phyloP scores from a whole-genome alignment of 2,113 vertebrate genomes.

The Chrysemys picta region DNA sequence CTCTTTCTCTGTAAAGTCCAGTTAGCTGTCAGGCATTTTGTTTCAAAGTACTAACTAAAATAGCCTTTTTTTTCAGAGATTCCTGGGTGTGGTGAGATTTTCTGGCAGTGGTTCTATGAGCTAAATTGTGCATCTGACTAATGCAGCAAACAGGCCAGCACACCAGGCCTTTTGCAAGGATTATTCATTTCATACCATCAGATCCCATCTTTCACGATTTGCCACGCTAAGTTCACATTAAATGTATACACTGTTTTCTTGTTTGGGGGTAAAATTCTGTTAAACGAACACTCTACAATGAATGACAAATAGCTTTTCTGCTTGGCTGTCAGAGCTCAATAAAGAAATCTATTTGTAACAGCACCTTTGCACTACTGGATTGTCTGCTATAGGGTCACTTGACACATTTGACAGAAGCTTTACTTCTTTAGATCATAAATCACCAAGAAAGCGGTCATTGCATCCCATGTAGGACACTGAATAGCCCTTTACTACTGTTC shows the following conservation, averaged over 20 bases:
- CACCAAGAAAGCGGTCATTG: not conserved
- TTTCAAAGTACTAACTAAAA: slow-evolving; percentile 49
- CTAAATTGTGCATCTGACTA: slow-evolving; percentile 45
- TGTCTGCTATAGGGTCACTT: not conserved
- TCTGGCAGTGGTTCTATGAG: slow-evolving; percentile 52
- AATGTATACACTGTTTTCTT: not conserved
- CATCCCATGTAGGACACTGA: accelerated
- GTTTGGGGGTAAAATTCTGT: not conserved
- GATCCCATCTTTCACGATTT: not conserved
- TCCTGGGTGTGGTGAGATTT: slow-evolving; percentile 60
- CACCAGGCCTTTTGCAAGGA: not conserved
- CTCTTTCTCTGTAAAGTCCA: not conserved
- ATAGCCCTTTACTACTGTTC: not conserved
- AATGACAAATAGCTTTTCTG: not conserved
- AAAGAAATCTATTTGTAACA: not conserved
- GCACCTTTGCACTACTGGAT: not conserved
- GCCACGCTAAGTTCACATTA: not conserved
- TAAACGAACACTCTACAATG: not conserved
- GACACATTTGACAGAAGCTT: not conserved
- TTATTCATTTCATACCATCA: slow-evolving; percentile 36
- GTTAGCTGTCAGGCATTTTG: not conserved
- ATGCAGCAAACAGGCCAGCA: slow-evolving; percentile 50
- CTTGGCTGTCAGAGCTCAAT: not conserved
- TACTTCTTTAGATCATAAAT: not conserved
- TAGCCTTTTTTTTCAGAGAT: not conserved